Conservation (phyloP, 2,113 vertebrate genomes). For the Dromaius novaehollandiae region DNA sequence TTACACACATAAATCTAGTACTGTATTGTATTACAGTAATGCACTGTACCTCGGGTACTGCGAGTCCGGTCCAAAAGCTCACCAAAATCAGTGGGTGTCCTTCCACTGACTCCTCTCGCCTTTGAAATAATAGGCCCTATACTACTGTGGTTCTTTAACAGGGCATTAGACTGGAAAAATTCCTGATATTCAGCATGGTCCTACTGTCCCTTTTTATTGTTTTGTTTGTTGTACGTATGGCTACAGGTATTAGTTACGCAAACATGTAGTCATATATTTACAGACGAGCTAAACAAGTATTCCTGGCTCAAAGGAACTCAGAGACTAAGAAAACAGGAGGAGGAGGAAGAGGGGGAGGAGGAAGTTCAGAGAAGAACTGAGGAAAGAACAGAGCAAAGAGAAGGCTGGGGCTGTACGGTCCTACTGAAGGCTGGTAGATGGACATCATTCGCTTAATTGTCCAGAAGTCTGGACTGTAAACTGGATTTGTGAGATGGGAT, state of each 20-base stretch:
- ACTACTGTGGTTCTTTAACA: background rate
- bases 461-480: background rate
- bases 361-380: background rate
- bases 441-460: background rate
- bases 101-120: background rate
- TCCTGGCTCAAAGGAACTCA: background rate
- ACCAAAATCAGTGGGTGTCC: background rate
- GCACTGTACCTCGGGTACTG: fast-evolving
- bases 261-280: background rate
- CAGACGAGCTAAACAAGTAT: background rate
- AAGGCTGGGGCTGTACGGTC: background rate
- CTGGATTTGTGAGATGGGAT: background rate
- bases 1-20: background rate
- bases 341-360: background rate
- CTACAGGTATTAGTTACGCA: background rate
- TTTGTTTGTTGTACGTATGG: background rate
- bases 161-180: background rate
- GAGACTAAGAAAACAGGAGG: background rate
- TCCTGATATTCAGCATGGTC: background rate
- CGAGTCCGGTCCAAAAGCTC: background rate
- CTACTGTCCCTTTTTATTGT: fast-evolving
- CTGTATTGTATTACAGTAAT: background rate
- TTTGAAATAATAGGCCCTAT: background rate
- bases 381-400: background rate
- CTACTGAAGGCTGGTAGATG: no score